Conservation (phyloP, 2,113 vertebrate species). For the Thunnus maccoyii region DNA sequence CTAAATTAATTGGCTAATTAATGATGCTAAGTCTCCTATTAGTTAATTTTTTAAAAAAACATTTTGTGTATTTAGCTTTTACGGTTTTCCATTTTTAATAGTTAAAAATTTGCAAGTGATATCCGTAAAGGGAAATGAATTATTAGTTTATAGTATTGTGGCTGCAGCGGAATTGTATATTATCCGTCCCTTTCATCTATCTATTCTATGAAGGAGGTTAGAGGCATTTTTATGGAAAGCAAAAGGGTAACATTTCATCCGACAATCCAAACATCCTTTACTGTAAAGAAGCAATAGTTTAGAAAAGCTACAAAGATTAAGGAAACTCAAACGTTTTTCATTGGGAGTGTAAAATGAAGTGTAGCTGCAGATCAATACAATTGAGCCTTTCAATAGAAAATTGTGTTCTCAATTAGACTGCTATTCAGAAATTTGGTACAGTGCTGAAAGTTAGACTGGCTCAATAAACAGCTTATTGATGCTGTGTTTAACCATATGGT, state of each 20-base stretch:
- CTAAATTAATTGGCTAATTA: slow-evolving; percentile 25
- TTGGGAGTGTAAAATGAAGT: not conserved
- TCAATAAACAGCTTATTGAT: not conserved
- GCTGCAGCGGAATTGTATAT: slow-evolving; percentile 18
- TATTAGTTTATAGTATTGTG: slow-evolving; percentile 16
- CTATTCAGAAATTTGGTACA: not conserved
- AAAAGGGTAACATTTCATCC: slow-evolving; percentile 4
- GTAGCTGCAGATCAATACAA: not conserved
- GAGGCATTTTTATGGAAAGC: not conserved
- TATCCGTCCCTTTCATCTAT: not conserved
- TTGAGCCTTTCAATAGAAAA: not conserved
- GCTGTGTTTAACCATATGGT: too few relatives aligned
- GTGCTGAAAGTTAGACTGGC: not conserved
- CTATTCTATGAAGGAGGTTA: not conserved
- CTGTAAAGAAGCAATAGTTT: not conserved
- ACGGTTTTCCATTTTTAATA: slow-evolving; percentile 3
- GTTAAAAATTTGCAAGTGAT: slow-evolving; percentile 36
- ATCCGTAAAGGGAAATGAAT: slow-evolving; percentile 2
- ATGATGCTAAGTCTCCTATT: not conserved
- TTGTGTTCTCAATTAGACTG: not conserved
- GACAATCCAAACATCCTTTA: slow-evolving; percentile 33
- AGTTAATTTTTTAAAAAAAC: not conserved
- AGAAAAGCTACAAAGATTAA: not conserved
- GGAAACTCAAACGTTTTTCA: not conserved
- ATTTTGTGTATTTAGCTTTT: slow-evolving; percentile 27